phyloP scores from a whole-genome alignment of 2,797 vertebrate species.

The Caiman crocodilus region DNA sequence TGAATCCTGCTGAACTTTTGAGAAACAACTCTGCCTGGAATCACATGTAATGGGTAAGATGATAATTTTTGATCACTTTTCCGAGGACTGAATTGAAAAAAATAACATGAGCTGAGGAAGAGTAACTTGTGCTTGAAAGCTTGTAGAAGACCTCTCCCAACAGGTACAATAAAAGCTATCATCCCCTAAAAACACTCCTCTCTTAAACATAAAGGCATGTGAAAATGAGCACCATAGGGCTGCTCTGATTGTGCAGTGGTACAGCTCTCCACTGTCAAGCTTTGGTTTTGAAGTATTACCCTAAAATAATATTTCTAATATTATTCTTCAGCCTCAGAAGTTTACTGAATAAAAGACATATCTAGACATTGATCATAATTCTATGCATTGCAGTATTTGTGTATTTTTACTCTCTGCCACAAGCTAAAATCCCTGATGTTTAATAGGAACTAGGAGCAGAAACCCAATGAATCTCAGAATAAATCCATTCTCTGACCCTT shows the following conservation, averaged over 20 bases:
- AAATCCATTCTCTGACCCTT: neutral
- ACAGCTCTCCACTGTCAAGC: neutral
- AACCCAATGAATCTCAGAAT: neutral
- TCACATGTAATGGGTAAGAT: no score
- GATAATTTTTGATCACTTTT: no score
- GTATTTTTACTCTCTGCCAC: neutral
- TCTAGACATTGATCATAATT: neutral
- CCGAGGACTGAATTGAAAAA: no score
- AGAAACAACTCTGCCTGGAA: neutral
- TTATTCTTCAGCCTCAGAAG: neutral
- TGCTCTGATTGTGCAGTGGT: neutral
- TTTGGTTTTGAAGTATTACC: fast-evolving
- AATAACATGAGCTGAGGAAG: no score
- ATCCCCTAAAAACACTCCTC: no score
- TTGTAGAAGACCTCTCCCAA: no score
- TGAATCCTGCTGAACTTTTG: neutral
- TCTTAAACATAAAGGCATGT: neutral
- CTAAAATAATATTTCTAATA: neutral
- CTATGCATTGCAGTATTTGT: neutral
- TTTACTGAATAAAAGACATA: neutral
- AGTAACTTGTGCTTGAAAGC: no score
- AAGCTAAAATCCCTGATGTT: neutral
- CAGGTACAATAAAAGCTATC: no score
- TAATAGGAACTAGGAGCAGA: neutral
- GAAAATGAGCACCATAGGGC: neutral